Base-by-base conservation (phyloP, 2,888 invertebrate genomes). In the Agriotes lineatus region DNA sequence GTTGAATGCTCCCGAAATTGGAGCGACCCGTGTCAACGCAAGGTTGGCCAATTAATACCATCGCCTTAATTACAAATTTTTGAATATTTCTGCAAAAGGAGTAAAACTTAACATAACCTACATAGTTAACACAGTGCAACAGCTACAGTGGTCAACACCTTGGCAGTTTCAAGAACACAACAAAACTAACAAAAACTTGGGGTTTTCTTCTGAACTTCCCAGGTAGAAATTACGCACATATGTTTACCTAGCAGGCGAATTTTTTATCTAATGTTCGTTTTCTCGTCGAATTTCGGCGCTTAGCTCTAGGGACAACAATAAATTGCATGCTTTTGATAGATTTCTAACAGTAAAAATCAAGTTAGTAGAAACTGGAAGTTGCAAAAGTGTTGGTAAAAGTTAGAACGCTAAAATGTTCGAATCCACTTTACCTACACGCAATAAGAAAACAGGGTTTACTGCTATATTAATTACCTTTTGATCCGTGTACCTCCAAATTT, bases 401-500 rank as follows among this genome's bases (percentile, higher is more conserved):
- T 25, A 25, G 25, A 25, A 25, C 25, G 25, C 25, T n/a, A n/a
- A n/a, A n/a, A n/a, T n/a, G n/a, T n/a, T n/a, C n/a, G n/a, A n/a
- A n/a, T n/a, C n/a, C n/a, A n/a, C n/a, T n/a, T n/a, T n/a, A n/a
- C n/a, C n/a, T n/a, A n/a, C n/a, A n/a, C n/a, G n/a, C n/a, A n/a
- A n/a, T n/a, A n/a, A n/a, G n/a, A n/a, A 35, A 35, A 6, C 2
- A 7, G n/a, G 2, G n/a, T 3, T 3, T 35, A 7, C 7, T n/a
- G n/a, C n/a, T 12, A 12, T 9, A 5, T 12, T 25, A 64, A 42
- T 44, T 60, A 66, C 66, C 66, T 25, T 66, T 20, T 7, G 42
- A 20, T 18, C 30, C 59, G 44, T 52, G 54, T 39, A 59, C 45
- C 16, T 66, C 54, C 45, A 59, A 52, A 59, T 42, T 9, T 59